phyloP scores from a whole-genome alignment of 1,140 invertebrate species.

The Mercenaria mercenaria region DNA sequence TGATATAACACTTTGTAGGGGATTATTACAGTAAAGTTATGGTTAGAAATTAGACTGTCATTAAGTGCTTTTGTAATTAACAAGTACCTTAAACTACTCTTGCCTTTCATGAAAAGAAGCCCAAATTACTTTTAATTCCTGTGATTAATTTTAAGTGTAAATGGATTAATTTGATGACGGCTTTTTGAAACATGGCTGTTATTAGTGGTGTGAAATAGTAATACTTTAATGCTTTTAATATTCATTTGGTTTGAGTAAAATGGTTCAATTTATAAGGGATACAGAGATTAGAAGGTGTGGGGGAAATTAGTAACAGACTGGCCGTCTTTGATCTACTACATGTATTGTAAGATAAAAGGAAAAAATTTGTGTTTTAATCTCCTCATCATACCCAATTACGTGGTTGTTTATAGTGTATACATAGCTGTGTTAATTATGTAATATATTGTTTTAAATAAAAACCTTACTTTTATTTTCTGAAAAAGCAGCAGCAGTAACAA shows the following conservation, averaged over 20 bases:
- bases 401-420: neutral
- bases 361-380: neutral
- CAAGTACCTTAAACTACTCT: neutral
- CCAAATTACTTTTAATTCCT: slow-evolving; percentile 14
- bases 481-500: too few species aligned
- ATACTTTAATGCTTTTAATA: neutral
- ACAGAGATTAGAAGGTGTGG: neutral
- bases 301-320: slow-evolving; percentile 9
- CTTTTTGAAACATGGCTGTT: neutral
- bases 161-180: slow-evolving; percentile 3
- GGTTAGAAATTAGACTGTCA: neutral
- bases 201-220: neutral
- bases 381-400: neutral
- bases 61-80: neutral
- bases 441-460: slow-evolving; percentile 15
- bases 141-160: slow-evolving; percentile 7
- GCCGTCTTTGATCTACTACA: neutral
- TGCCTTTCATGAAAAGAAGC: neutral
- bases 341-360: neutral
- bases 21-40: neutral
- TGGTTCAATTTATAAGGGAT: neutral
- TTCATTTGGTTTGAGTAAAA: neutral
- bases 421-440: slow-evolving; percentile 8
- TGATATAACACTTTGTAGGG: neutral
- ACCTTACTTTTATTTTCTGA: too few species aligned